These are phyloP conservation scores for Hydrochoerus hydrochaeris DNA, from an alignment of 2,113 vertebrate species.

Conservation along the genomic window DNA sequence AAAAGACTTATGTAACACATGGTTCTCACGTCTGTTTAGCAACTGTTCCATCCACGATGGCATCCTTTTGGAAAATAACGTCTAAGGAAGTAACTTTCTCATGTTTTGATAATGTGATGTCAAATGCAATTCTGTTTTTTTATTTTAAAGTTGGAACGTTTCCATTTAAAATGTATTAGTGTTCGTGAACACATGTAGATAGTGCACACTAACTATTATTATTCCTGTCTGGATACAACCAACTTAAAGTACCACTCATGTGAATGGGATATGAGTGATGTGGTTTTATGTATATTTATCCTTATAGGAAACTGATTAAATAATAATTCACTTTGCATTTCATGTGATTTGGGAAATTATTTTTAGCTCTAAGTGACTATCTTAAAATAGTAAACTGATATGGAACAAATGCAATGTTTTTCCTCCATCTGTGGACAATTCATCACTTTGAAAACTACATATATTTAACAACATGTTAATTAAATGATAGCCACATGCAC, in stretches of 20 bases:
- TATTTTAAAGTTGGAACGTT: constrained; percentile 12
- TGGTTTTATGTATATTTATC: background rate
- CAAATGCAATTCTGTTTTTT: background rate
- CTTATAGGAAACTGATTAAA: constrained; percentile 14
- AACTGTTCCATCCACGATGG: constrained; percentile 26
- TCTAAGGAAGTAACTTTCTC: background rate
- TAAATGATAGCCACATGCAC: background rate
- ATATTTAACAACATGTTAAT: background rate
- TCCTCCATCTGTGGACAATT: background rate
- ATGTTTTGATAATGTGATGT: constrained; percentile 1
- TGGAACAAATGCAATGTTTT: background rate
- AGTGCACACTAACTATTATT: background rate
- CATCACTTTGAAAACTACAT: background rate
- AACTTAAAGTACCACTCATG: background rate
- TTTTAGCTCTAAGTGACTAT: background rate
- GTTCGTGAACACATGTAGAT: background rate
- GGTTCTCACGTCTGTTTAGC: constrained; percentile 56
- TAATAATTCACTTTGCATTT: constrained; percentile 32
- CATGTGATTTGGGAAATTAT: background rate
- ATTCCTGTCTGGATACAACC: background rate
- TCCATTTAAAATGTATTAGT: background rate
- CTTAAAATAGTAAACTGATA: background rate
- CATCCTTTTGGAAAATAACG: constrained; percentile 58
- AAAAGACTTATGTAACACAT: constrained; percentile 30
- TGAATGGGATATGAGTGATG: background rate